Evolutionary conservation across 2,113 vertebrate genomes (phyloP).

Genomic region (Syngnathoides biaculeatus): DNA sequence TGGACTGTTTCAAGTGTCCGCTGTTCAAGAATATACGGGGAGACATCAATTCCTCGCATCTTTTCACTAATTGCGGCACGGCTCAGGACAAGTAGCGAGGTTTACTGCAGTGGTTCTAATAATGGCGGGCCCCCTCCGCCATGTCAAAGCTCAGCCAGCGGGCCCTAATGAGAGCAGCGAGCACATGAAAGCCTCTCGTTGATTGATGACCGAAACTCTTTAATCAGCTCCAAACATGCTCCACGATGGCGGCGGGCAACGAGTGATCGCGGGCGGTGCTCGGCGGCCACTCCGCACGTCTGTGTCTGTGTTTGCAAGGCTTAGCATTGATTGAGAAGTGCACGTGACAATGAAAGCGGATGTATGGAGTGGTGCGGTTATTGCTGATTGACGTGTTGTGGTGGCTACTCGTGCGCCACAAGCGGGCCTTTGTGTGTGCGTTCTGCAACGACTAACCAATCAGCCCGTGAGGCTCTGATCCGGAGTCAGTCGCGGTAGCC

Average conservation of each 20-base stretch:
- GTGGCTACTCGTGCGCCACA: not conserved
- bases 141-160: constrained; percentile 53
- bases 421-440: not conserved
- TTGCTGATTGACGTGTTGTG: constrained; percentile 26
- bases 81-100: not conserved
- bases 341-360: constrained; percentile 29
- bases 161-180: constrained; percentile 62
- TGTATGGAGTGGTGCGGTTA: constrained; percentile 9
- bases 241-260: constrained; percentile 35
- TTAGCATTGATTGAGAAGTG: constrained; percentile 36
- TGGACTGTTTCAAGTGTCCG: too few relatives aligned
- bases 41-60: constrained; percentile 28
- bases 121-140: constrained; percentile 38
- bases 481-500: constrained; percentile 46
- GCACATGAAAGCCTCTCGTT: constrained; percentile 64
- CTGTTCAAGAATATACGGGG: too few relatives aligned
- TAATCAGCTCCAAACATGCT: constrained; percentile 67
- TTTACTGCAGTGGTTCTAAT: constrained; percentile 46
- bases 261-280: constrained; percentile 34
- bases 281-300: constrained; percentile 24
- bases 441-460: not conserved
- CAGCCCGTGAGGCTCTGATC: constrained; percentile 26
- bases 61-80: not conserved
- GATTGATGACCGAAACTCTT: constrained; percentile 68
- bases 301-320: constrained; percentile 12